phyloP scores from a whole-genome alignment of 1,140 invertebrate genomes.

The Macrotrachela quadricornifera region DNA sequence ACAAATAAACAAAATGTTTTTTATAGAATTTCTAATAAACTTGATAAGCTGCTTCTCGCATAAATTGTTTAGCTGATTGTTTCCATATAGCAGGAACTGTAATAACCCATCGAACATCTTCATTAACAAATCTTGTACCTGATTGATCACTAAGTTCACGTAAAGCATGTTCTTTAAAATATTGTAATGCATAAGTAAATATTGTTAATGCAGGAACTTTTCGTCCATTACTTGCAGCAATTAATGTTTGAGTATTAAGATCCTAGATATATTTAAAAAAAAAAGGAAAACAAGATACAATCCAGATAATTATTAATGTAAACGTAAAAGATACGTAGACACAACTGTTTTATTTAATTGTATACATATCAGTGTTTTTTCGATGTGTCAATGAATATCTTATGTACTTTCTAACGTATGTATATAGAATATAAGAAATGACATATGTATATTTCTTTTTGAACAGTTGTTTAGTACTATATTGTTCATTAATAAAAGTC shows the following conservation, averaged over 20 bases:
- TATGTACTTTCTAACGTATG: no score
- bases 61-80: constrained; percentile 40
- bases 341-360: no score
- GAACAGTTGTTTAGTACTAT: no score
- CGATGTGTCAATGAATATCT: no score
- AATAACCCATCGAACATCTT: constrained; percentile 40
- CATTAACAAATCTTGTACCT: constrained; percentile 27
- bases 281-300: neutral
- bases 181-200: constrained; percentile 34
- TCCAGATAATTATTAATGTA: no score
- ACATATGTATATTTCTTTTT: no score
- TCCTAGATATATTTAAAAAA: constrained; percentile 25
- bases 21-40: constrained; percentile 27
- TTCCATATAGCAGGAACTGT: constrained; percentile 44
- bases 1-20: neutral
- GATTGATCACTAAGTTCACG: constrained; percentile 36
- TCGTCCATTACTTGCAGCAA: constrained; percentile 35
- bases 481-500: no score
- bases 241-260: constrained; percentile 30
- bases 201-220: constrained; percentile 32
- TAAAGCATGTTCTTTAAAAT: constrained; percentile 37
- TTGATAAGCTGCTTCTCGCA: constrained; percentile 39
- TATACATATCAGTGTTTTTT: no score
- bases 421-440: no score
- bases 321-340: no score